These are phyloP conservation scores for Tinea semifulvella DNA, from an alignment of 2,888 invertebrate species.

Conservation along the genomic window DNA sequence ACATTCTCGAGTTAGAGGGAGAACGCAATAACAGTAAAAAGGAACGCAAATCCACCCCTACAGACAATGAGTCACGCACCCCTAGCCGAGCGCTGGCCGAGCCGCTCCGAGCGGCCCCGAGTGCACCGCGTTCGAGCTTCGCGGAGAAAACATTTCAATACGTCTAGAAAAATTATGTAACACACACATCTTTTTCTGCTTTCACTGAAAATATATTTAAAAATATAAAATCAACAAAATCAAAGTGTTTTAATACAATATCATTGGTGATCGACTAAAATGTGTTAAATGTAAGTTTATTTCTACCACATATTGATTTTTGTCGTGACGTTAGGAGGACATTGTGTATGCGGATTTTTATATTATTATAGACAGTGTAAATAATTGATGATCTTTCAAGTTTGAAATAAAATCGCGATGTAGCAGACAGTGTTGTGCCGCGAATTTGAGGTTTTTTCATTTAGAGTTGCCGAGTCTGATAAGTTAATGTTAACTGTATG, in stretches of 20 bases:
- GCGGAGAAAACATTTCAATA: constrained; percentile 45
- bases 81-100: constrained; percentile 25
- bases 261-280: too few species aligned
- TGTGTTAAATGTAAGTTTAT: not conserved
- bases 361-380: not conserved
- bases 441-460: too few species aligned
- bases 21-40: constrained; percentile 26
- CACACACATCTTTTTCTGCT: too few species aligned
- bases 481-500: too few species aligned
- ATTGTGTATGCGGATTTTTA: constrained; percentile 3
- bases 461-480: too few species aligned
- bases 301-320: constrained; percentile 3
- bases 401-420: too few species aligned
- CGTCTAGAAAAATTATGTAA: constrained; percentile 49
- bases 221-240: too few species aligned
- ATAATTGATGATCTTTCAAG: too few species aligned
- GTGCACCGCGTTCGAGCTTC: constrained; percentile 30
- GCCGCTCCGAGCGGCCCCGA: constrained; percentile 7
- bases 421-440: too few species aligned
- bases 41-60: constrained; percentile 51
- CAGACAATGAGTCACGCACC: constrained; percentile 46
- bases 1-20: not conserved
- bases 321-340: not conserved
- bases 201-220: too few species aligned
- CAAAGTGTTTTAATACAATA: too few species aligned